Percentiles rank a stretch among this genome's conserved stretches.
These are phyloP conservation scores for Drosophila sechellia DNA, from an alignment of 1,140 invertebrate species.

Conservation along the genomic window DNA sequence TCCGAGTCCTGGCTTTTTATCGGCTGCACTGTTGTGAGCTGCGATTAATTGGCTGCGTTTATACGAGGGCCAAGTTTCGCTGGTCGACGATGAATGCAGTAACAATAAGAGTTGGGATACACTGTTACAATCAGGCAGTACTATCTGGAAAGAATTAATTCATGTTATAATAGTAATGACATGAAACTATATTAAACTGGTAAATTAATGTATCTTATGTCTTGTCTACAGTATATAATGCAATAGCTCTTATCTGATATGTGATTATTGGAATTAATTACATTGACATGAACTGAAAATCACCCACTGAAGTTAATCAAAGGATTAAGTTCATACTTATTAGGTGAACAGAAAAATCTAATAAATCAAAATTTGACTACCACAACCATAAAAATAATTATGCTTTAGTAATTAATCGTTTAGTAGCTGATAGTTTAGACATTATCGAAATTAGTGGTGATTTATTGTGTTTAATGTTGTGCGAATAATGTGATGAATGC, in stretches of 20 bases:
- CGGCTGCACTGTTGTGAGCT: background rate
- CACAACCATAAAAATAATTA: background rate
- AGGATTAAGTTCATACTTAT: too few relatives aligned
- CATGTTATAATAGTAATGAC: background rate
- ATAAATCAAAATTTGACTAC: background rate
- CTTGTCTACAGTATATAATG: too few relatives aligned
- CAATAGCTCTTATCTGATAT: too few relatives aligned
- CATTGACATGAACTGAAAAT: background rate
- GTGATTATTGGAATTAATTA: too few relatives aligned
- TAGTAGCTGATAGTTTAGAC: background rate
- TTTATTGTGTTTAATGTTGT: background rate
- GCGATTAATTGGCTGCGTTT: slow-evolving; percentile 42
- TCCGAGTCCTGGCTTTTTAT: slow-evolving; percentile 13
- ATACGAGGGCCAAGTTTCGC: slow-evolving; percentile 8
- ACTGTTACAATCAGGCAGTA: background rate
- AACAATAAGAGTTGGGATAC: slow-evolving; percentile 55
- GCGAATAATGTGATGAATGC: background rate
- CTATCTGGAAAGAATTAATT: background rate
- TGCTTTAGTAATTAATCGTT: background rate
- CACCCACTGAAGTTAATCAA: too few relatives aligned
- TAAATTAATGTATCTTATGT: background rate
- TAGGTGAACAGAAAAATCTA: background rate
- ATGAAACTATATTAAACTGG: background rate
- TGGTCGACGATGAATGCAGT: slow-evolving; percentile 16
- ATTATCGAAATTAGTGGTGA: background rate